Conservation (phyloP, 2,888 invertebrate genomes). For the Leucoptera coffeella region DNA sequence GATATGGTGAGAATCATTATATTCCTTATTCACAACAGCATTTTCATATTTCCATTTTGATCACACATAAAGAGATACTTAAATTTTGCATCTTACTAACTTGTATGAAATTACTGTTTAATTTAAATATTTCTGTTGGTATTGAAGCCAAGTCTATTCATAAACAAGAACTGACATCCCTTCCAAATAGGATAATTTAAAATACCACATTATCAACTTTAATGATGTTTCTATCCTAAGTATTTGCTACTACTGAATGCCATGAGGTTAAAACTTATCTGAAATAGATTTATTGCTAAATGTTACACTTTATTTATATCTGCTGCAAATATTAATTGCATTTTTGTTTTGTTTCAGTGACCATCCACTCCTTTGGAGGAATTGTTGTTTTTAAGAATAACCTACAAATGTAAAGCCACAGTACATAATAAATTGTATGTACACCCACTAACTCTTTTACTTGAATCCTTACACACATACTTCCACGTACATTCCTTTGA, state of each 20-base stretch:
- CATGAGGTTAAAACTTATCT: conserved; percentile 28
- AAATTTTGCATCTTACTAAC: background rate
- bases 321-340: background rate
- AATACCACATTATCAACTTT: conserved; percentile 5
- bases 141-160: background rate
- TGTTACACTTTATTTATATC: conserved; percentile 1
- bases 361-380: conserved; percentile 24
- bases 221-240: conserved; percentile 25
- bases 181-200: too few species aligned
- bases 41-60: background rate
- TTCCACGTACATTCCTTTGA: too few species aligned
- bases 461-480: too few species aligned
- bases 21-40: background rate
- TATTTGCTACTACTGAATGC: conserved; percentile 52
- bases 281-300: conserved; percentile 10
- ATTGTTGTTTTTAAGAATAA: conserved; percentile 40
- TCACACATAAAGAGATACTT: background rate
- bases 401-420: conserved; percentile 28
- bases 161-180: background rate
- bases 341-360: conserved; percentile 30
- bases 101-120: background rate
- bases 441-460: conserved; percentile 16
- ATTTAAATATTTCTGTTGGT: background rate
- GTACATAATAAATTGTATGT: conserved; percentile 32
- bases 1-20: conserved; percentile 24